phyloP scores from a whole-genome alignment of 1,140 invertebrate species.

The Lethocerus indicus region DNA sequence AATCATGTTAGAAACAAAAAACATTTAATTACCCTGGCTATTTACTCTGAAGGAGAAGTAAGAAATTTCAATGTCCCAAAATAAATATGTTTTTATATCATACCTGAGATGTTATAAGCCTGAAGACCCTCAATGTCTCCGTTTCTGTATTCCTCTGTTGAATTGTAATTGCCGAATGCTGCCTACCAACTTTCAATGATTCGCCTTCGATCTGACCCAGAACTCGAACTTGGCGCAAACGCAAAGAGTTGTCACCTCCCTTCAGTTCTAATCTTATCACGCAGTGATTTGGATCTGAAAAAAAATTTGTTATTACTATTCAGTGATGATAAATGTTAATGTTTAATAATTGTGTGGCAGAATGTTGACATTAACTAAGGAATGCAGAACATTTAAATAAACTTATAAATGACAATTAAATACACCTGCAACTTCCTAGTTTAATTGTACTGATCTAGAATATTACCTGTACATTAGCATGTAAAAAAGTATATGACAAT shows the following conservation, averaged over 20 bases:
- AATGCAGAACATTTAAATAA: no score
- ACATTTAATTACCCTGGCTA: no score
- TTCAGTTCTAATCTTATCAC: constrained; percentile 68
- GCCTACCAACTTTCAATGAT: constrained; percentile 27
- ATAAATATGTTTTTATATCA: constrained; percentile 2
- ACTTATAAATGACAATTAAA: no score
- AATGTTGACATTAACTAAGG: no score
- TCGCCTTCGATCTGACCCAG: constrained; percentile 38
- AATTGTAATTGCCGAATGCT: constrained; percentile 37
- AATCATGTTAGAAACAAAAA: no score
- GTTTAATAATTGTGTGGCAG: no score
- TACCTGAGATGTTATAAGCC: constrained; percentile 83
- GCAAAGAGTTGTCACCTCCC: constrained; percentile 75
- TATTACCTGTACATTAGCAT: no score
- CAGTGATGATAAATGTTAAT: no score
- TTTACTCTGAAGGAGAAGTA: not conserved
- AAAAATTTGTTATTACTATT: constrained; percentile 1
- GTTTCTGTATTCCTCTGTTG: constrained; percentile 76
- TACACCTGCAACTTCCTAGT: no score
- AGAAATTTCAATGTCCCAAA: not conserved
- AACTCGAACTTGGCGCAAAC: constrained; percentile 65
- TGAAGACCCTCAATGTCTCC: constrained; percentile 84
- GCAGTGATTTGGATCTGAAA: constrained; percentile 29
- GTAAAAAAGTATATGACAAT: no score
- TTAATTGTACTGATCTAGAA: no score